Base-by-base conservation (phyloP, 1,140 invertebrate species). In the Thaumetopoea pityocampa region DNA sequence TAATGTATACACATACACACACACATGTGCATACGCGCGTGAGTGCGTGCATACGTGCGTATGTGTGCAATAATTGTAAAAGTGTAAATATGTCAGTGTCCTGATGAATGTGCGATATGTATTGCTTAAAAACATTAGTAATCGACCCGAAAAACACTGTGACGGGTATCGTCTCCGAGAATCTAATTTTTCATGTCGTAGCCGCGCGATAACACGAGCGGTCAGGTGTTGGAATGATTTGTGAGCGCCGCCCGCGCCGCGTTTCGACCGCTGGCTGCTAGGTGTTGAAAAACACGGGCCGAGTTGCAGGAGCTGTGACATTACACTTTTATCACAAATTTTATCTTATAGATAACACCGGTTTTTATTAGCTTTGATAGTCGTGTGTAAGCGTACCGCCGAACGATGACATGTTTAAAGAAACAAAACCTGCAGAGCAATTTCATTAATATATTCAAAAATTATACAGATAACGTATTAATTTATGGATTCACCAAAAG, bases 201-300 rank as follows among this genome's bases (percentile, higher is more conserved):
- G 46, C 45, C 46, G 48, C n/a, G n/a, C 79, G 73, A 80, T 79
- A 83, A 74, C 58, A 43, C 47, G 51, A 35, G 48, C 59, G 68
- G 71, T 74, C 73, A 80, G 73, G 79, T 77, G 73, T 73, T 77
- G 60, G 52, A 77, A 74, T 83, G 76, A 83, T 80, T 83, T 74
- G 79, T 83, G 51, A 51, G 46, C 57, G 23, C 37, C 44, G 47
- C 36, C 26, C n/a, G n/a, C n/a, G n/a, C 41, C 24, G 37, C 22
- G 18, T 47, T 32, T 50, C 30, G 29, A 47, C 46, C 49, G 28
- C 38, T 33, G 41, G 41, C 47, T 57, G 45, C 54, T 53, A 58
- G 49, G 62, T 54, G 53, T 53, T 60, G 63, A 67, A 62, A 65
- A 61, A 51, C 58, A 54, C 27, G 61, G 53, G 22, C 48, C 41